Evolutionary conservation across 2,888 invertebrate genomes (phyloP), one percentile per base, ranked within the genome.

Genomic region (Eupithecia pulchellata): DNA sequence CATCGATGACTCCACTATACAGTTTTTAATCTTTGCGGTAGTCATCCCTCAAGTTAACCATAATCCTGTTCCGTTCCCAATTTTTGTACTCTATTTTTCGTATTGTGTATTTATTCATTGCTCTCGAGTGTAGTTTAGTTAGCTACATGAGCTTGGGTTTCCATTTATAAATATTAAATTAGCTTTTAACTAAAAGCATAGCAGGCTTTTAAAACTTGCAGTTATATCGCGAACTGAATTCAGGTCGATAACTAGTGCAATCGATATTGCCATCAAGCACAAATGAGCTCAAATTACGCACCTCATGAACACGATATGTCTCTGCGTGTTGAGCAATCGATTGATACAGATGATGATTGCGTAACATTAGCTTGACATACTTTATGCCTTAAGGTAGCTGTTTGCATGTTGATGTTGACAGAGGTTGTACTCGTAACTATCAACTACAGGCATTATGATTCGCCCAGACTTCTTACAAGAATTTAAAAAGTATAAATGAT

Each of bases 221-320:
- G 52, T 52, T 25, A 52, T 52, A 25, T 13, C 25, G 52, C 20
- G 11, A 1, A 52, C 52, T 20, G 20, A 47, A 47, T 25, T 52
- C 25, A 1, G 11, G 13, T 52, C 52, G 25, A 52, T 25, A 47
- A 4, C 25, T 25, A 52, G 13, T 11, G 13, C 11, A 20, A 52
- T 52, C 25, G 52, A 20, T 52, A 52, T 60, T 65, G n/a, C 9
- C 52, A 39, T 65, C 34, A 55, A 55, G 55, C 30, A 32, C 55
- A 69, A 69, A 69, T 66, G 61, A 66, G 69, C 30, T 52, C 52
- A 69, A 69, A 66, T 62, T 66, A 57, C 39, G 60, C 47, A 66
- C 66, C 42, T 66, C 39, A 39, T 57, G 25, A 14, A 66, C 55
- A 57, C 20, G 36, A 20, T 30, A 64, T 64, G 55, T 60, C 66